Percentiles rank a stretch among this genome's conserved stretches.
These are phyloP conservation scores for Marronus borbonicus DNA, from an alignment of 2,888 invertebrate species.

Conservation along the genomic window DNA sequence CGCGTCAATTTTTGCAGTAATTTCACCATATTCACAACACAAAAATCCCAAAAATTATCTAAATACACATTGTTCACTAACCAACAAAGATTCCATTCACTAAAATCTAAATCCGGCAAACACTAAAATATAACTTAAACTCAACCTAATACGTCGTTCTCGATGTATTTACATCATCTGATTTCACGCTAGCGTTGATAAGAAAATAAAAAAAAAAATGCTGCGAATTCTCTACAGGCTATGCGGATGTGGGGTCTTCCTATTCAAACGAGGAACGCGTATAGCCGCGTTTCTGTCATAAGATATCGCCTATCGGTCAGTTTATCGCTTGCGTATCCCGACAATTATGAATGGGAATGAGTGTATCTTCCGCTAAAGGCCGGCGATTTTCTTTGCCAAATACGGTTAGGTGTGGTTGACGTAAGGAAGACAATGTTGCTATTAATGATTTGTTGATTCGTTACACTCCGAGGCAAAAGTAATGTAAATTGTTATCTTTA, in stretches of 20 bases:
- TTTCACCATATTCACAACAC: constrained; percentile 25
- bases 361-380: background rate
- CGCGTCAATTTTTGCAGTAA: constrained; percentile 33
- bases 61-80: background rate
- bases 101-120: too few relatives aligned
- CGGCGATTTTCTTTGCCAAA: background rate
- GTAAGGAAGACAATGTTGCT: too few relatives aligned
- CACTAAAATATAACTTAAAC: too few relatives aligned
- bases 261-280: background rate
- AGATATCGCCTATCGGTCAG: constrained; percentile 8
- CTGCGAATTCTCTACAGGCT: background rate
- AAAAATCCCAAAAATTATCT: background rate
- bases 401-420: background rate
- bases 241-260: constrained; percentile 20
- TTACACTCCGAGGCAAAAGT: too few relatives aligned
- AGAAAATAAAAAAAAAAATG: background rate
- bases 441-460: too few relatives aligned
- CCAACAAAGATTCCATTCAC: too few relatives aligned
- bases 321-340: background rate
- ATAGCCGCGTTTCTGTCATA: background rate
- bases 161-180: background rate
- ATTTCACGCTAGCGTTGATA: background rate
- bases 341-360: constrained; percentile 19
- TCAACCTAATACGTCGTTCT: too few relatives aligned
- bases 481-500: too few relatives aligned